A percentile compares a stretch with the other conserved stretches of the same genome.
These are phyloP conservation scores for Hippocampus abdominalis DNA, from an alignment of 2,113 vertebrate genomes.

Conservation along the genomic window DNA sequence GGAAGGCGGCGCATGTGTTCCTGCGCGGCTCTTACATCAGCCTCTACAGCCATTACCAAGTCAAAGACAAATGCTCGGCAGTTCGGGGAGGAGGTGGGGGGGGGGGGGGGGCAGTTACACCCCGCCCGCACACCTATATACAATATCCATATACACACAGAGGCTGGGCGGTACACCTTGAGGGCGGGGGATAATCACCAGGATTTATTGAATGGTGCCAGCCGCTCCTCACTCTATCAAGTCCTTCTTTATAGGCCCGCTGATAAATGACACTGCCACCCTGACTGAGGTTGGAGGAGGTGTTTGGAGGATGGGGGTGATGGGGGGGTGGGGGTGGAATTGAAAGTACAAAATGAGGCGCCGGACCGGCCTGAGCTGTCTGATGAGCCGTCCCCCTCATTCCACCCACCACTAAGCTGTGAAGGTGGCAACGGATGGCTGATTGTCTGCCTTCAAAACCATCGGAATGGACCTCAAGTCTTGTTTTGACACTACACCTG, in stretches of 20 bases:
- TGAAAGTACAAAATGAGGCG: slow-evolving; percentile 51
- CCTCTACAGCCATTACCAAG: slow-evolving; percentile 47
- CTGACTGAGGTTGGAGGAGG: slow-evolving; percentile 35
- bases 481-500: not conserved
- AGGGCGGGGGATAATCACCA: slow-evolving; percentile 69
- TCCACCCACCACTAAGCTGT: slow-evolving; percentile 35
- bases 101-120: not conserved
- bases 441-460: slow-evolving; percentile 15
- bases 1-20: slow-evolving; percentile 23
- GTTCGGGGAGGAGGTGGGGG: not conserved
- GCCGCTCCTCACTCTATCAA: slow-evolving; percentile 67
- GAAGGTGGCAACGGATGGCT: slow-evolving; percentile 54
- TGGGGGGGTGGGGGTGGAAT: slow-evolving; percentile 34
- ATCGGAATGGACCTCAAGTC: not conserved
- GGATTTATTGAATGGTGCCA: slow-evolving; percentile 73
- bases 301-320: slow-evolving; percentile 24
- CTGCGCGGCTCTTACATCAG: slow-evolving; percentile 24
- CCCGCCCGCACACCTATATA: slow-evolving; percentile 23
- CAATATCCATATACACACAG: slow-evolving; percentile 4
- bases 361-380: slow-evolving; percentile 33
- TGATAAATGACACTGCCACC: slow-evolving; percentile 64
- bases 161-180: slow-evolving; percentile 46
- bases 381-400: slow-evolving; percentile 47
- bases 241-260: slow-evolving; percentile 59
- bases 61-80: slow-evolving; percentile 54